These are phyloP conservation scores for Andricus grossulariae DNA, from an alignment of 1,140 invertebrate species.

Conservation along the genomic window DNA sequence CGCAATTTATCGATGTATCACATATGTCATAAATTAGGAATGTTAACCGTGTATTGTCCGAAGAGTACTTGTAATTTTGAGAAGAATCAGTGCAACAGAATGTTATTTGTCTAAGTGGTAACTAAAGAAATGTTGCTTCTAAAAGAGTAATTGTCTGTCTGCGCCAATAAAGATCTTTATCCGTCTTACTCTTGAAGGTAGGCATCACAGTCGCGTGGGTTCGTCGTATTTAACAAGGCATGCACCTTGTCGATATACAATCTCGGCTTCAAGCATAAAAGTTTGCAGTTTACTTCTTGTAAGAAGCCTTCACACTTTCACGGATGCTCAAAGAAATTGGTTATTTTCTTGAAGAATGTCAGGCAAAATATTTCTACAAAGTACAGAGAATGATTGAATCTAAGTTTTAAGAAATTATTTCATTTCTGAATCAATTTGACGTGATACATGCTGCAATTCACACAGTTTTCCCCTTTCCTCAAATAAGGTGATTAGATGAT, in stretches of 20 bases:
- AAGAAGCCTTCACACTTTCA: constrained; percentile 1
- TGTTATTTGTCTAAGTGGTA: neutral
- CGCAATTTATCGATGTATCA: too few species aligned
- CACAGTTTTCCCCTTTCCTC: too few species aligned
- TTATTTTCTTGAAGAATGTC: neutral
- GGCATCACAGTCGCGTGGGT: neutral
- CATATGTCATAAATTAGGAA: too few species aligned
- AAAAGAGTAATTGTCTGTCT: constrained; percentile 4
- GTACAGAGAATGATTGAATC: too few species aligned
- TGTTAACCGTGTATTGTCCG: neutral
- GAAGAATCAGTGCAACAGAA: neutral
- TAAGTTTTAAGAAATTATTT: too few species aligned
- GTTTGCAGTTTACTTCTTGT: neutral
- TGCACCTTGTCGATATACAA: constrained; percentile 1
- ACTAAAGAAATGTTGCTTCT: neutral
- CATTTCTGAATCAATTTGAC: too few species aligned
- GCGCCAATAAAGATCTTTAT: constrained; percentile 7
- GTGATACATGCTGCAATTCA: too few species aligned
- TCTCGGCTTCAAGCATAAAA: neutral
- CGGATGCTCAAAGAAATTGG: neutral
- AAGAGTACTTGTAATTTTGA: neutral
- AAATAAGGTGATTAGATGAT: too few species aligned
- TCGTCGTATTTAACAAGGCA: neutral
- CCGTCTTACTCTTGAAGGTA: constrained; percentile 2
- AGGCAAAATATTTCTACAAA: neutral